Conservation (phyloP, 2,797 vertebrate genomes). For the Ispidina lecontei region DNA sequence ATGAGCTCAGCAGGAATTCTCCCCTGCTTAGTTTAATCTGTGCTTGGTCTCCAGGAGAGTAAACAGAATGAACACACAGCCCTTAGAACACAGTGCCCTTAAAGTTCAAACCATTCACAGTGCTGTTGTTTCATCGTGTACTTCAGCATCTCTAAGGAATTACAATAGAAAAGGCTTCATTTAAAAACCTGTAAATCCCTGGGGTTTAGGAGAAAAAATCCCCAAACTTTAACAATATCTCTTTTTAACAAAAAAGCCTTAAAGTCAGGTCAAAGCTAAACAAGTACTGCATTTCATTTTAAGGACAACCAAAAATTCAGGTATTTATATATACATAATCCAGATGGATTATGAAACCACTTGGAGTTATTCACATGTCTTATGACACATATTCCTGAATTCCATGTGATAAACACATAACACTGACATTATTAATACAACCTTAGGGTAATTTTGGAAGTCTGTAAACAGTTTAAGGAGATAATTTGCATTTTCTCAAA, state of each 20-base stretch:
- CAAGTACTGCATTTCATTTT: not conserved
- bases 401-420: not conserved
- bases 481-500: not conserved
- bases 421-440: fast-evolving
- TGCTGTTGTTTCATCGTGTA: not conserved
- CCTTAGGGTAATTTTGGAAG: not conserved
- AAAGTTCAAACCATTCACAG: not conserved
- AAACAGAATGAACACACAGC: not conserved
- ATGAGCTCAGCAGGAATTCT: not conserved
- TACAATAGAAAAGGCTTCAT: not conserved
- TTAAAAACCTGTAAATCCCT: not conserved
- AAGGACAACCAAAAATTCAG: not conserved
- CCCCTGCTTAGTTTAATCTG: not conserved
- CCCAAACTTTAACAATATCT: not conserved
- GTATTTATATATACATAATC: not conserved
- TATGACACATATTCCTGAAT: not conserved
- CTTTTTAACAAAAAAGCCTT: not conserved
- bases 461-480: not conserved
- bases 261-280: not conserved
- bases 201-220: not conserved
- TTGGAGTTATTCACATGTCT: not conserved
- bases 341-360: not conserved
- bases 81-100: not conserved
- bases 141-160: not conserved
- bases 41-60: not conserved